Base-by-base conservation (phyloP, 2,113 vertebrate species). In the Thinocorus orbignyianus region DNA sequence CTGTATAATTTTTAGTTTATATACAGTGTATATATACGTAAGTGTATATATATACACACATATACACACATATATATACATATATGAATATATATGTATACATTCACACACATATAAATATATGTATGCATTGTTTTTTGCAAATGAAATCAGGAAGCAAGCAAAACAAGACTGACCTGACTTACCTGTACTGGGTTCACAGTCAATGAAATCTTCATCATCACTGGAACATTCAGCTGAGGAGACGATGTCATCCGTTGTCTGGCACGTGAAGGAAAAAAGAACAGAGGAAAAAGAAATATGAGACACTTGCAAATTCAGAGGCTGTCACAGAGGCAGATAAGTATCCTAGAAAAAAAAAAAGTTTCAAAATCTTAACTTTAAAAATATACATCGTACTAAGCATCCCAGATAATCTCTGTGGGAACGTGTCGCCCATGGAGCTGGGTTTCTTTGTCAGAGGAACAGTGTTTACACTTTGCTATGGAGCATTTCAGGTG, bases 111-210 rank as follows among this genome's bases (percentile, higher is more conserved):
- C 86, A 97, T 95, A 97, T 93, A 96, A 95, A 95, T 92, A 97
- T 97, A 96, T 96, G 97, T 98, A 98, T 98, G 95, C 96, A 97
- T 97, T 97, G 94, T 90, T 98, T 98, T 98, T 98, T 98, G 98
- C 98, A 99, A 99, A 99, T 98, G 92, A 99, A 98, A 98, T 97
- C 96, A 98, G 96, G 97, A 98, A 98, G 98, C 99, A 99, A 99
- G 99, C 98, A 98, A 98, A 98, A 98, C 84, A 98, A 97, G 97
- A 99, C 99, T 99, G 98, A 99, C 98, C 98, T 98, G 99, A 99
- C 99, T 99, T 99, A 99, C 99, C 99, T 99, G 99, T 98, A 98
- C 99, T 99, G 5, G 99, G 99, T 52, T 99, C 99, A 97, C 99
- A 99, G 98, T 99, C 99, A 83, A 99, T 99, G 95, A 99, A 98